Evolutionary conservation across 1,140 invertebrate genomes (phyloP).

Genomic region (Calephelis virginiensis): DNA sequence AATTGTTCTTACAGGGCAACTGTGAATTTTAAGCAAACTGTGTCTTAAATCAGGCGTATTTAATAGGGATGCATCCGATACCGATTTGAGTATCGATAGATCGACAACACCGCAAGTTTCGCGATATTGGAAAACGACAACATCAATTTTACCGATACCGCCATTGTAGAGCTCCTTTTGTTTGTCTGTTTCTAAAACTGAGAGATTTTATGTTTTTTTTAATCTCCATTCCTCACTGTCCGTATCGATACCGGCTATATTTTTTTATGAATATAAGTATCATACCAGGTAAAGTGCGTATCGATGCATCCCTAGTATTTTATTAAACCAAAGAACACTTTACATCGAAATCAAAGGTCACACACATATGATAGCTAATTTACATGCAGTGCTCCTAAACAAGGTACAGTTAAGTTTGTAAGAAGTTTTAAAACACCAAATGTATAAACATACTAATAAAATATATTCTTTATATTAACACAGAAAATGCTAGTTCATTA

Average conservation of each 20-base stretch:
- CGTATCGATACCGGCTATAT: too few species aligned
- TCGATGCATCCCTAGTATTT: too few species aligned
- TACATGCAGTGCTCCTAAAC: slow-evolving; percentile 56
- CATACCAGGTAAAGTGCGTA: too few species aligned
- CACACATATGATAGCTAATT: slow-evolving; percentile 53
- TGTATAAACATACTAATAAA: slow-evolving; percentile 24
- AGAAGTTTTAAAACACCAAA: slow-evolving; percentile 17
- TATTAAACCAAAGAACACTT: slow-evolving; percentile 6
- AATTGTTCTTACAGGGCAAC: slow-evolving; percentile 67
- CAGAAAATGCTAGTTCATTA: slow-evolving; percentile 20
- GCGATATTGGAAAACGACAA: too few species aligned
- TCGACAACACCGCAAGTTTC: too few species aligned
- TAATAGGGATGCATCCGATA: neutral
- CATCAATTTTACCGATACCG: too few species aligned
- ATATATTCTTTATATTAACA: slow-evolving; percentile 10
- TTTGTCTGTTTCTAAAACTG: too few species aligned
- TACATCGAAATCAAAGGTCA: slow-evolving; percentile 51
- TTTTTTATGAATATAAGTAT: too few species aligned
- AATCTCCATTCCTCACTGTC: neutral
- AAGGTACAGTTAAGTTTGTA: slow-evolving; percentile 9
- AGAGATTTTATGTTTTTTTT: neutral
- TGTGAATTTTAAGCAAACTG: slow-evolving; percentile 46
- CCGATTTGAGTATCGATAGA: too few species aligned
- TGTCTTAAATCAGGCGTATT: neutral
- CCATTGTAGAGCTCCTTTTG: too few species aligned